Base-by-base conservation (phyloP, 1,140 invertebrate genomes). In the Spodoptera litura region DNA sequence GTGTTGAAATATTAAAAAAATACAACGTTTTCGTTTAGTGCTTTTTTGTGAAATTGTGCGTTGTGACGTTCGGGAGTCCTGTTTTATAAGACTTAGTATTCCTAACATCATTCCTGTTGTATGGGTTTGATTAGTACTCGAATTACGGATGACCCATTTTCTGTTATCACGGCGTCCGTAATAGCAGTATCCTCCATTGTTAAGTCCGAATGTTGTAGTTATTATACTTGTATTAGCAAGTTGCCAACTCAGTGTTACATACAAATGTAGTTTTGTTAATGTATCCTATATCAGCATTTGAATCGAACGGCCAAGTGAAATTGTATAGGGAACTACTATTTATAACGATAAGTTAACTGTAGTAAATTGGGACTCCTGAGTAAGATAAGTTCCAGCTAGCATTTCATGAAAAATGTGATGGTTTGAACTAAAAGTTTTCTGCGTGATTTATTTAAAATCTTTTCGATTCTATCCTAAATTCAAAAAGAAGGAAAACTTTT, bases 251-350 rank as follows among this genome's bases (percentile, higher is more conserved):
- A 44, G 6, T 68, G 64, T 68, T 68, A 25, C 64, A 66, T 11
- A 68, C 64, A 68, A 70, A 53, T 70, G 49, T 70, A 70, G 66
- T 53, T 53, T 31, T 25, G 31, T 70, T n/a, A 49, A 70, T 70
- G 49, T 70, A 25, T 52, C 61, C 61, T 70, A 70, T 49, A 27
- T 25, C 51, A 53, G 49, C 49, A 68, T 68, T 70, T 70, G 3
- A 25, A 70, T 13, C 27, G 9, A 64, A 64, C 27, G 20, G 62
- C 62, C 62, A 49, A 66, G 62, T 66, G 38, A 31, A 38, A 62
- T 62, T 25, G 62, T 66, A 66, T 49, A 11, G 20, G 6, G 9
- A 49, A 61, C 58, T 35, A 61, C 27, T 35, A 27, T 61, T 66
- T 49, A 15, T 25, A 66, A 12, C 62, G 9, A 70, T 70, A 70